A percentile compares a stretch with the other conserved stretches of the same genome.
Conservation (phyloP, 2,113 vertebrate species). For the Coturnix japonica region DNA sequence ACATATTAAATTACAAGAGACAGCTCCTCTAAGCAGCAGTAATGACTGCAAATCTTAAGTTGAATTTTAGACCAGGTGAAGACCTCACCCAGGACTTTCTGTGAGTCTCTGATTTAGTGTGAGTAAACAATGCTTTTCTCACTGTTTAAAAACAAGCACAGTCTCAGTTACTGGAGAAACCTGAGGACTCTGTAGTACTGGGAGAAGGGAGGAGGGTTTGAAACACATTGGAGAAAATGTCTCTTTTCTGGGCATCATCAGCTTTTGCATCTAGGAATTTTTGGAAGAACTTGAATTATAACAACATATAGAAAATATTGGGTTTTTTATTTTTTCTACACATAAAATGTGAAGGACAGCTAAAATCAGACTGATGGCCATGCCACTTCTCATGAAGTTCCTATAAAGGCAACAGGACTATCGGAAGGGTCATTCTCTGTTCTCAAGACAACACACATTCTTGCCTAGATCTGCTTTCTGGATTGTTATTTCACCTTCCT, state of each 20-base stretch:
- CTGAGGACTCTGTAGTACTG: neutral
- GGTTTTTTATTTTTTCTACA: neutral
- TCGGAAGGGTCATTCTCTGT: neutral
- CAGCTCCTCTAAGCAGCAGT: neutral
- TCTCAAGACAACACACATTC: neutral
- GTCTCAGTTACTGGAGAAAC: neutral
- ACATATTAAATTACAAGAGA: neutral
- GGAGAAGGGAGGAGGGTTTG: neutral
- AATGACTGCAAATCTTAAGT: neutral
- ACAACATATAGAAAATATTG: neutral
- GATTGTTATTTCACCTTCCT: neutral
- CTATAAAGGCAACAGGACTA: neutral
- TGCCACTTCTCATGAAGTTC: neutral
- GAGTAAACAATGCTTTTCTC: neutral
- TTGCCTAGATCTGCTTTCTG: neutral
- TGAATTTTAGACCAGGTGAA: neutral
- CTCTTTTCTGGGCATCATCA: neutral
- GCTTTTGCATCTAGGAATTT: neutral
- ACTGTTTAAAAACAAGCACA: neutral
- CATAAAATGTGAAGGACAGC: neutral
- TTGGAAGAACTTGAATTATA: neutral
- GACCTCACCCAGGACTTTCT: neutral
- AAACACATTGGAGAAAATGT: neutral
- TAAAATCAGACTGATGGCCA: neutral
- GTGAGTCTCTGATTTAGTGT: neutral